A percentile compares a stretch with the other conserved stretches of the same genome.
Conservation (phyloP, 2,888 invertebrate species). For the Ennomos fuscantarius region DNA sequence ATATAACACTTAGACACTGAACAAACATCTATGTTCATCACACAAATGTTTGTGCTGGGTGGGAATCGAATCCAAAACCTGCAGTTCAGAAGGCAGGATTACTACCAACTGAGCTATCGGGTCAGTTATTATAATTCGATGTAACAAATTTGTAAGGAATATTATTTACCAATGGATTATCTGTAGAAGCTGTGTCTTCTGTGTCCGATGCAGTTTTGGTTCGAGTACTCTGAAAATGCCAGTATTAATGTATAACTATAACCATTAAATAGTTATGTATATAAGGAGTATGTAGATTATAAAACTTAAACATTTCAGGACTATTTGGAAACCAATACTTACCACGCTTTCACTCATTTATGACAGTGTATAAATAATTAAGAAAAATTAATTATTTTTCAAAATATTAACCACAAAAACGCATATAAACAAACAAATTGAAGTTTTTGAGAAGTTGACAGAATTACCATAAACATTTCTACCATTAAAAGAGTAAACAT, state of each 20-base stretch:
- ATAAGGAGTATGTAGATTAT: no score
- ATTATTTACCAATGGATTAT: conserved; percentile 54
- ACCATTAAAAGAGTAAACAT: no score
- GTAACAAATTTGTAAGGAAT: no score
- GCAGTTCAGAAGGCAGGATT: no score
- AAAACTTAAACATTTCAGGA: no score
- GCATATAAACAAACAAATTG: conserved; percentile 22
- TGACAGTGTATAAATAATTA: conserved; percentile 21
- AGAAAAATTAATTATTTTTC: conserved; percentile 20
- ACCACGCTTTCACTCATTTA: conserved; percentile 70
- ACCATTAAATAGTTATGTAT: background rate
- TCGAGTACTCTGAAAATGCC: conserved; percentile 61
- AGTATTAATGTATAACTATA: background rate
- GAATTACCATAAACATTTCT: conserved; percentile 21
- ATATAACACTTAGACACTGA: no score
- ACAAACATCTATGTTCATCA: no score
- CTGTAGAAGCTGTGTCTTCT: conserved; percentile 55
- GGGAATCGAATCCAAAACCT: no score
- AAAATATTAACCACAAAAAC: conserved; percentile 38
- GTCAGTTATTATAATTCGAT: conserved; percentile 3
- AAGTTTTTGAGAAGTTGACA: conserved; percentile 8
- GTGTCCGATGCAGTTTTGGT: conserved; percentile 61
- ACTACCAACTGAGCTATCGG: no score
- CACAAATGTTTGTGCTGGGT: no score
- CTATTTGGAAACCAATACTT: conserved; percentile 32